These are phyloP conservation scores for Achatina immaculata DNA, from an alignment of 1,140 invertebrate species.

Conservation along the genomic window DNA sequence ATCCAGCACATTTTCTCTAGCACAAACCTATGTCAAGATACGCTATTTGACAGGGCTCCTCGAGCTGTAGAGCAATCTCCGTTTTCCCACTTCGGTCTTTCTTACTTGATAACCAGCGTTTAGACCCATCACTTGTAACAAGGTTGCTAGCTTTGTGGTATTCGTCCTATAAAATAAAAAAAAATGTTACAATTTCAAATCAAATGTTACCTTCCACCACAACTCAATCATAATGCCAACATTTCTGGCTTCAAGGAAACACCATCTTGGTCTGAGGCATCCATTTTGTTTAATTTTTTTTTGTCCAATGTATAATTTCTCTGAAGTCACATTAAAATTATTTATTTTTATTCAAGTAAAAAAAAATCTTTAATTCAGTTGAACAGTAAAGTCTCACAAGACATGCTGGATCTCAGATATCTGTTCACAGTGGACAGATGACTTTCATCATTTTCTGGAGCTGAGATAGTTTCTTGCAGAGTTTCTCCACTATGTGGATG, in stretches of 20 bases:
- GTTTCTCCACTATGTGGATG: too few relatives aligned
- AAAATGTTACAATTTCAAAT: not conserved
- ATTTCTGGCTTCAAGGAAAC: not conserved
- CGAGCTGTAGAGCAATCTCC: slow-evolving; percentile 59
- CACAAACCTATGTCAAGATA: slow-evolving; percentile 64
- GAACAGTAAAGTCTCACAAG: too few relatives aligned
- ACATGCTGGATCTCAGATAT: too few relatives aligned
- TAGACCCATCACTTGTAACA: slow-evolving; percentile 50
- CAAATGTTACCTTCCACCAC: not conserved
- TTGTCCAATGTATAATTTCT: not conserved
- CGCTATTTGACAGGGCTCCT: slow-evolving; percentile 51
- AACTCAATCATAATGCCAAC: not conserved
- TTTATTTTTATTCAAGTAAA: not conserved
- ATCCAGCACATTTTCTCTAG: too few relatives aligned
- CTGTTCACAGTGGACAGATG: not conserved
- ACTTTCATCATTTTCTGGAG: not conserved
- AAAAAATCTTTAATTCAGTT: not conserved
- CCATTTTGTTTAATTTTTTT: not conserved
- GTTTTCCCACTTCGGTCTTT: slow-evolving; percentile 54
- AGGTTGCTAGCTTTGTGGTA: slow-evolving; percentile 58
- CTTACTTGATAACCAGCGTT: slow-evolving; percentile 58
- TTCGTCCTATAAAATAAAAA: slow-evolving; percentile 61
- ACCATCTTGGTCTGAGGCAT: not conserved
- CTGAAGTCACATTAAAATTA: not conserved
- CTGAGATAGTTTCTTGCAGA: too few relatives aligned